Evolutionary conservation across 1,140 invertebrate genomes (phyloP).

Genomic region (Diabrotica undecimpunctata): DNA sequence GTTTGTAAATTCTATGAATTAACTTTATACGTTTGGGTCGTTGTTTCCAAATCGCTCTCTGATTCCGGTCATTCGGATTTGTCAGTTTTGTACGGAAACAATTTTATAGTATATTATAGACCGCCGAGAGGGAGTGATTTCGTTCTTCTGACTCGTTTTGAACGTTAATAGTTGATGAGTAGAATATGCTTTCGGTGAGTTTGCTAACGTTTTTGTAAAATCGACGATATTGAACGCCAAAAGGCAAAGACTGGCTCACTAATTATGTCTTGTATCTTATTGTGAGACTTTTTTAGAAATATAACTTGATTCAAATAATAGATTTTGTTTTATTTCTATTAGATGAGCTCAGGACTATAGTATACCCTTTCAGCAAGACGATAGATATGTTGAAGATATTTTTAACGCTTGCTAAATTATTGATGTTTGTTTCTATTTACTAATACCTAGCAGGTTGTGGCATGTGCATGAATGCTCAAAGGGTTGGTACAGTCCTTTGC

Average conservation of each 20-base stretch:
- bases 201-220: conserved; percentile 33
- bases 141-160: too few species aligned
- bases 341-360: conserved; percentile 19
- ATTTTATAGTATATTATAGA: too few species aligned
- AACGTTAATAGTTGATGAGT: conserved; percentile 14
- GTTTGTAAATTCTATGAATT: conserved; percentile 24
- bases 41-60: too few species aligned
- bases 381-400: conserved; percentile 11
- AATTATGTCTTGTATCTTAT: conserved; percentile 44
- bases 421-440: conserved; percentile 10
- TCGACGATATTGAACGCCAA: conserved; percentile 34
- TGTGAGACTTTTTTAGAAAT: conserved; percentile 47
- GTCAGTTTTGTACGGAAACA: too few species aligned
- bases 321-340: conserved; percentile 34
- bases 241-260: conserved; percentile 42
- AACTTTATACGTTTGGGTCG: background rate
- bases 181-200: conserved; percentile 37
- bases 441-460: conserved; percentile 9
- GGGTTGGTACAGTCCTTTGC: conserved; percentile 20
- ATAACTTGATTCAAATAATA: conserved; percentile 43
- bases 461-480: conserved; percentile 28
- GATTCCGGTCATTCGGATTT: too few species aligned
- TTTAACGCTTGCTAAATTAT: conserved; percentile 6
- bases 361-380: conserved; percentile 36
- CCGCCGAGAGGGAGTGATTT: too few species aligned